phyloP scores from a whole-genome alignment of 2,797 vertebrate genomes.

The Brachymystax lenok region DNA sequence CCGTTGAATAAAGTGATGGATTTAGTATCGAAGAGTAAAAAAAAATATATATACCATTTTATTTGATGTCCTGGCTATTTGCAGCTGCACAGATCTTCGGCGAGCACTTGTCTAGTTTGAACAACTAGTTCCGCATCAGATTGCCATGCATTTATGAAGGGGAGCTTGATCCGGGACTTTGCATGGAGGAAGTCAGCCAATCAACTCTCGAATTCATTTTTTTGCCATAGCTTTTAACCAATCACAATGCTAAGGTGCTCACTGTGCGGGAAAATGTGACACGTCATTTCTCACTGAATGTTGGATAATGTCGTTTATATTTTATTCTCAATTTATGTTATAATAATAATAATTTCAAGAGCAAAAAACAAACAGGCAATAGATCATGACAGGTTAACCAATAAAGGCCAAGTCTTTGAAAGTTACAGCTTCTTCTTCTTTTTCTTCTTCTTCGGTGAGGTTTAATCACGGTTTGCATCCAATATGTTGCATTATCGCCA shows the following conservation, averaged over 20 bases:
- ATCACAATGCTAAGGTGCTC: constrained; percentile 23
- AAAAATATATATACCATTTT: background rate
- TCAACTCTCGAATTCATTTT: constrained; percentile 30
- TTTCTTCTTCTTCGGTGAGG: too few species aligned
- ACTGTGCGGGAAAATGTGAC: constrained; percentile 40
- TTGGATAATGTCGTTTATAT: constrained; percentile 58
- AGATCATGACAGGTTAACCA: too few species aligned
- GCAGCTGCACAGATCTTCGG: background rate
- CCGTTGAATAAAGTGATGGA: too few species aligned
- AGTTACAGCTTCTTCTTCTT: too few species aligned
- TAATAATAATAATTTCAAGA: background rate
- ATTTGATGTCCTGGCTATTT: background rate
- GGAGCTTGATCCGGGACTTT: constrained; percentile 65
- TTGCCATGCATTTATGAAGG: constrained; percentile 33
- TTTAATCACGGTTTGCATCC: too few species aligned
- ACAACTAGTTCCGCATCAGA: constrained; percentile 61
- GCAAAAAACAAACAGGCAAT: background rate
- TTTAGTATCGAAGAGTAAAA: background rate
- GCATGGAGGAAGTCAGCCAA: constrained; percentile 41
- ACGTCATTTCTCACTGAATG: background rate
- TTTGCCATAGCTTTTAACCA: constrained; percentile 41
- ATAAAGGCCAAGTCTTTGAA: too few species aligned
- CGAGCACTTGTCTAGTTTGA: constrained; percentile 39
- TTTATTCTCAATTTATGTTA: background rate
- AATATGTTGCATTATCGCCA: too few species aligned